Evolutionary conservation across 2,113 vertebrate species (phyloP), one percentile per base, ranked within the genome.

Genomic region (Micronisus gabar): DNA sequence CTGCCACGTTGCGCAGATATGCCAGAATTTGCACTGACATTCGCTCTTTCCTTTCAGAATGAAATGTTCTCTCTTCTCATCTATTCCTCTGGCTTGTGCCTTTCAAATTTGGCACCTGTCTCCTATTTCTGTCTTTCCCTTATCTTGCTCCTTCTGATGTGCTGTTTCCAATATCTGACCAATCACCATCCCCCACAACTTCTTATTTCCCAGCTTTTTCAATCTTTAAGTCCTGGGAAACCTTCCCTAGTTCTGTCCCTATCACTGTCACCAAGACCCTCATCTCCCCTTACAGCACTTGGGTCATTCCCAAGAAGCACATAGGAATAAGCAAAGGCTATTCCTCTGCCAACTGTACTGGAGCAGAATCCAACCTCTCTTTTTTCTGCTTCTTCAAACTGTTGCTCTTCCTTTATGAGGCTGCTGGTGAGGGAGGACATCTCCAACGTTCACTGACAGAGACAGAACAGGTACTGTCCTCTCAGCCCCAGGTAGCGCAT

Each of bases 21-120:
- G n/a, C 50, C 80, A 94, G 81, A 95, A 95, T 94, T 86, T 66
- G 75, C 52, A 84, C 75, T 88, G 82, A 92, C 80, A 86, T 78
- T 94, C 0, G 0, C 47, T 86, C 56, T 50, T 68, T 66, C 63
- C 23, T 61, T 71, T 82, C 68, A 78, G 88, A 92, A 95, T 92
- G 53, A 92, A 92, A 90, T 94, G 91, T 93, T 94, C 91, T 94
- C 41, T 80, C 16, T 81, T 93, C 86, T 55, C 55, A 43, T 80
- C 43, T 70, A 48, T 79, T 89, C 66, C 53, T 86, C 84, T 50
- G 62, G 83, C 73, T 88, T 43, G 34, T 67, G 80, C 70, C 68
- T 93, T 91, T 94, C 81, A 92, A 70, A 66, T 88, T 79, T 88
- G 66, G 58, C 90, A 90, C 73, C 45, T 53, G 61, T 74, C 61